Evolutionary conservation across 2,113 vertebrate genomes (phyloP), one percentile per base, ranked within the genome.

Genomic region (Mobula hypostoma): DNA sequence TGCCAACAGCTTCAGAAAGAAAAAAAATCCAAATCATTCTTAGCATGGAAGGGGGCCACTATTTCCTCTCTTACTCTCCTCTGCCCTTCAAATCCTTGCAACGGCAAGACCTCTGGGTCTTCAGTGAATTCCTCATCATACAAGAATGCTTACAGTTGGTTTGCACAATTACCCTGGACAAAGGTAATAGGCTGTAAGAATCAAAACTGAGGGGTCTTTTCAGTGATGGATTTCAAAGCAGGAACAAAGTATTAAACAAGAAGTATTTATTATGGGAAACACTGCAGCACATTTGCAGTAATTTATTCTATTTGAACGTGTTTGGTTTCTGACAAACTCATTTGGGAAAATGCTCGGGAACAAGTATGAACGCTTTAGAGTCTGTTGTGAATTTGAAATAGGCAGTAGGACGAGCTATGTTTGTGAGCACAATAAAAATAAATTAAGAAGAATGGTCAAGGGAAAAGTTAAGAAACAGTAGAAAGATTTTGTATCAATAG

Each of bases 1-100:
- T 93, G 40, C 91, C 40, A 24, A 76, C 36, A 74, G 91, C 74
- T 93, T 93, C 36, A 93, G 72, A 40, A 93, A 93, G 72, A 48
- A 12, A 29, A 12, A 29, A 74, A 76, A 32, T 74, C 36, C 91
- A 76, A 29, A 93, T 93, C 72, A 74, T 93, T 76, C 32, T 70
- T 14, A 36, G 88, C 15, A 63, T 66, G 87, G 29, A 48, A 91
- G 66, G n/a, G 87, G 63, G 32, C n/a, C n/a, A 66, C 61, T 17
- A 70, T 91, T 91, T 70, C 29, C 58, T 70, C 88, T 91, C 66
- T 70, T 4, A 48, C n/a, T 70, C 61, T 68, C 58, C 61, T 70
- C 61, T 21, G 61, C n/a, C 63, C n/a, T 63, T 32, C 70, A 36
- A 32, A 36, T 7, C 88, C 88, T 93, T 92, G 5, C 66, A 92